Percentiles rank a stretch among this genome's conserved stretches.
Conservation (phyloP, 2,888 invertebrate genomes). For the Galerucella pusilla region DNA sequence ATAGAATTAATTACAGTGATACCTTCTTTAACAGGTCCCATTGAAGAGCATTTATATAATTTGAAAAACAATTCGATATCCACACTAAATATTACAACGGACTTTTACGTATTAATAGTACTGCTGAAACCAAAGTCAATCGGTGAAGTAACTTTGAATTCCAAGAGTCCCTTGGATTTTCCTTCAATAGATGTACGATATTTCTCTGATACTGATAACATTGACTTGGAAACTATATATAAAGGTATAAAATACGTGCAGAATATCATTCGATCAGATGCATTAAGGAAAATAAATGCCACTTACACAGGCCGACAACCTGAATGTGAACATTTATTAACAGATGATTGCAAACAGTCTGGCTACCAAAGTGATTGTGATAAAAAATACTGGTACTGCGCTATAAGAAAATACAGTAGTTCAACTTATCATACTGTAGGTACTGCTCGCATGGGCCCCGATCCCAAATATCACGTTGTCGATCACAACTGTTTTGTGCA, state of each 20-base stretch:
- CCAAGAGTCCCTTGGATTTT: constrained; percentile 53
- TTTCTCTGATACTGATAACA: constrained; percentile 45
- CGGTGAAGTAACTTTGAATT: constrained; percentile 53
- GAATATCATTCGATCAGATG: constrained; percentile 64
- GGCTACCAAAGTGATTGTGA: constrained; percentile 62
- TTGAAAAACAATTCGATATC: background rate
- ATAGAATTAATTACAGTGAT: background rate
- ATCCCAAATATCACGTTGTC: constrained; percentile 67
- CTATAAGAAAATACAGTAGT: constrained; percentile 62
- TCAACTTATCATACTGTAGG: constrained; percentile 67
- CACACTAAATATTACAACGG: constrained; percentile 20
- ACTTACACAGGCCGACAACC: constrained; percentile 60
- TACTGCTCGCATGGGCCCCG: constrained; percentile 69
- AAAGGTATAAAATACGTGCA: constrained; percentile 66
- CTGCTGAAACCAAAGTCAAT: constrained; percentile 54
- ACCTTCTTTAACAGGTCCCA: background rate
- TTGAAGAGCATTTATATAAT: background rate
- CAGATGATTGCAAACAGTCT: background rate
- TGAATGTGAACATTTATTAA: constrained; percentile 53
- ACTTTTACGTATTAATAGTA: constrained; percentile 41
- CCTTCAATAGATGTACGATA: constrained; percentile 54
- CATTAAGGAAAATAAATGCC: constrained; percentile 71
- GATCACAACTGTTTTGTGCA: constrained; percentile 67
- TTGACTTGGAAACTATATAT: constrained; percentile 75
- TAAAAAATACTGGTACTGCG: constrained; percentile 66